Conservation (phyloP, 1,140 invertebrate species). For the Littorina saxatilis region DNA sequence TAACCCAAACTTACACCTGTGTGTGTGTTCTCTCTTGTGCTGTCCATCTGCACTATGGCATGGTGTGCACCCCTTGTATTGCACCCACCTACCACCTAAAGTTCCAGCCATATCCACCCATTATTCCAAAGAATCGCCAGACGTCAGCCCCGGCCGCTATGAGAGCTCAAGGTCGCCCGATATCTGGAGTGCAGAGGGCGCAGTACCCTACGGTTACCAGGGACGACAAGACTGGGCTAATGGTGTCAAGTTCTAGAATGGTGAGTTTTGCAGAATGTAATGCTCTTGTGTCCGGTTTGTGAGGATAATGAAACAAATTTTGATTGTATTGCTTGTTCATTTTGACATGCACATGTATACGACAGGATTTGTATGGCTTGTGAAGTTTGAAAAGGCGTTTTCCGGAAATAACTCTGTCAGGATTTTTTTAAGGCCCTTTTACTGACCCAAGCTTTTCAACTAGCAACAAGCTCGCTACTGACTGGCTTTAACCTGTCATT, state of each 20-base stretch:
- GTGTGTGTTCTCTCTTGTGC: conserved; percentile 13
- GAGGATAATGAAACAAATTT: no score
- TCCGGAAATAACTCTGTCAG: no score
- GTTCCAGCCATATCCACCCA: conserved; percentile 9
- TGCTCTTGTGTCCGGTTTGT: no score
- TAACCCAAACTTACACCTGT: no score
- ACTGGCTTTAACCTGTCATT: no score
- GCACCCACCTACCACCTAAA: background rate
- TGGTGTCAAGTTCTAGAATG: conserved; percentile 65
- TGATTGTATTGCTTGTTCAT: no score
- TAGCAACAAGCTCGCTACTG: no score
- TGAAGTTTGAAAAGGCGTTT: no score
- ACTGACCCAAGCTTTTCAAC: no score
- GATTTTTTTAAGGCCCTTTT: no score
- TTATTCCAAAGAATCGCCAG: conserved; percentile 54
- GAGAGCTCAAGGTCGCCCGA: conserved; percentile 44
- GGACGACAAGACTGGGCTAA: conserved; percentile 60
- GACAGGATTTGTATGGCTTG: no score
- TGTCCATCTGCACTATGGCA: background rate
- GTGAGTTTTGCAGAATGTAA: conserved; percentile 58
- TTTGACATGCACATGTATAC: no score
- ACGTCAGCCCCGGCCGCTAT: conserved; percentile 63
- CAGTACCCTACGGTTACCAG: conserved; percentile 66
- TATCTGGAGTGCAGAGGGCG: conserved; percentile 48
- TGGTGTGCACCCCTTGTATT: background rate